Base-by-base conservation (phyloP, 1,140 invertebrate species). In the Listronotus bonariensis region DNA sequence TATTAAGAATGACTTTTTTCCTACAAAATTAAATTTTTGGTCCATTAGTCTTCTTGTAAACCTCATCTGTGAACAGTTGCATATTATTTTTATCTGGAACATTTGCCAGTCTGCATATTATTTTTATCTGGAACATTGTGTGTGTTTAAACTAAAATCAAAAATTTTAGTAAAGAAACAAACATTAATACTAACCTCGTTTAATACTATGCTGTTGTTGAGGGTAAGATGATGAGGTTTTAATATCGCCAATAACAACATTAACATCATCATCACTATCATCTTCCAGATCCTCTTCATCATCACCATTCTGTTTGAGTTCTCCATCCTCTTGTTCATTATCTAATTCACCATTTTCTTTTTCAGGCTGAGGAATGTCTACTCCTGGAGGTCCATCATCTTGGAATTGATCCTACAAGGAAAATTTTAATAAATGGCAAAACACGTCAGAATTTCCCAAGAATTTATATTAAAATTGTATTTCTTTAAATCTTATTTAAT, bases 191-290 rank as follows among this genome's bases (percentile, higher is more conserved):
- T 32, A 20, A 57, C 62, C 81, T 73, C 85, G 78, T 72, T 88
- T 89, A 17, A 89, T 86, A 75, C 89, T 89, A 41, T 89, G 78
- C 18, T 59, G 64, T 14, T 59, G 64, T 42, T 73, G 82, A 86
- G 42, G 82, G 73, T 87, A 88, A 2, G 85, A 81, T 31, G 85
- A 84, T 38, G 88, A 80, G 15, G 82, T 85, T 76, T 93, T 93
- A 36, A 92, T 91, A 74, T 93, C 89, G 0, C 90, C 90, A 72
- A 93, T 92, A 0, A 91, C 89, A 54, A 94, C 90, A 78, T 92
- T 89, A 1, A 94, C 88, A 73, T 92, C 89, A 77, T 94, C 91
- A 68, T 90, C 88, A 64, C 88, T 90, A 67, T 91, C 89, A 68
- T 93, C 91, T n/a, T 91, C 89, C 6, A 84, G 85, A 60, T 89